Evolutionary conservation across 1,140 invertebrate species (phyloP), one percentile per base, ranked within the genome.

Genomic region (Tetranychus cinnabarinus): DNA sequence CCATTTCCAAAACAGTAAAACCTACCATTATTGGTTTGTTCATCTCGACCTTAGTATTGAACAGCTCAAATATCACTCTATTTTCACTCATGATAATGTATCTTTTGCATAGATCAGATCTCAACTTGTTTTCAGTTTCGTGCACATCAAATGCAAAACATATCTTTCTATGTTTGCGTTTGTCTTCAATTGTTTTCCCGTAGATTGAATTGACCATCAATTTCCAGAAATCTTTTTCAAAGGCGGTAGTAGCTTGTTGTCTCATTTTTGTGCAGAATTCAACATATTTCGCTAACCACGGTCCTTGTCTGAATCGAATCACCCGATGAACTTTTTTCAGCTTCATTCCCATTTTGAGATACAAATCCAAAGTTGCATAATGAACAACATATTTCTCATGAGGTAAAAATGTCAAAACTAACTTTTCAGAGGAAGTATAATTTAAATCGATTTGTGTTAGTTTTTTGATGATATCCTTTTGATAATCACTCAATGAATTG

Each of bases 111-210:
- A 42, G 39, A 42, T 42, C 10, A 5, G 5, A 6, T 10, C 39
- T 42, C 39, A 42, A 6, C 39, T 6, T 42, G 5, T 10, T 5
- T 42, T 42, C 39, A 5, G 39, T 10, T 42, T 42, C 39, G 5
- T 6, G 10, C 5, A 6, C 39, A 6, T 42, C 10, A 5, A 42
- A 10, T 42, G 39, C 39, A 42, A 42, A 6, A 5, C 10, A 5
- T 5, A 42, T 10, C 23, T 42, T 42, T 42, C 10, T 42, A 42
- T 42, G 10, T 61, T 76, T 75, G 61, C 69, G 67, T n/a, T 74
- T 66, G 69, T 76, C 76, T 68, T 76, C 74, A 68, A 75, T 75
- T 2, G 71, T 72, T 70, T 75, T 75, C 1, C 73, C 75, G 67
- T 72, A 77, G 13, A 74, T 66, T 3, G 70, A 65, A 67, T 77